Base-by-base conservation (phyloP, 1,140 invertebrate genomes). In the Oryzaephilus surinamensis region DNA sequence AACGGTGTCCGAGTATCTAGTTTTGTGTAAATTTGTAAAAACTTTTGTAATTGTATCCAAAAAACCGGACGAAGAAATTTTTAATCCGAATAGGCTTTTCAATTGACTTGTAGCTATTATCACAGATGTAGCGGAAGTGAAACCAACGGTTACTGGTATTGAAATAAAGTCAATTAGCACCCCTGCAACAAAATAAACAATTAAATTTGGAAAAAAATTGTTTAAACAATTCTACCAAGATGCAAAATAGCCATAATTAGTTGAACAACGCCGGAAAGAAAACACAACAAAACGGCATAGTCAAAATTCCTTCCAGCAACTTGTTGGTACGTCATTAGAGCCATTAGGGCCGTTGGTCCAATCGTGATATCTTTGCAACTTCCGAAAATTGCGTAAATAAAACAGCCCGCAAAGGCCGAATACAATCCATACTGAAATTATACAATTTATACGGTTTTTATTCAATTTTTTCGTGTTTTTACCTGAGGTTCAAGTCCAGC, bases 161-260 rank as follows among this genome's bases (percentile, higher is more conserved):
- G 91, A 93, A 55, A 97, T 95, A 60, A 94, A 97, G 62, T 93
- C 89, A 31, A 96, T 83, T 12, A 96, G 68, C 43, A 96, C 91
- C 50, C 92, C 93, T 93, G 65, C 7, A 61, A 58, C 52, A 15
- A 24, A 20, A 30, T 40, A 42, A 17, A 38, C 27, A 4, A 18
- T 7, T 19, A 31, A 2, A n/a, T 4, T 7, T 16, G 14, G 11
- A n/a, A 16, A 32, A 29, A 29, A 19, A n/a, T 17, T 16, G 20
- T 6, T n/a, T 18, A n/a, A n/a, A n/a, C 6, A 2, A 2, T 11
- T 3, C 6, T 63, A 80, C 79, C 79, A 61, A 94, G 70, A 64
- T 84, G 79, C 26, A 93, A 65, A 38, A 88, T 64, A 26, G 84
- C 86, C 79, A 92, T 86, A 2, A 84, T 46, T 8, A 92, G 55